Evolutionary conservation across 2,888 invertebrate species (phyloP), one percentile per base, ranked within the genome.

Genomic region (Mycalesis mineus): DNA sequence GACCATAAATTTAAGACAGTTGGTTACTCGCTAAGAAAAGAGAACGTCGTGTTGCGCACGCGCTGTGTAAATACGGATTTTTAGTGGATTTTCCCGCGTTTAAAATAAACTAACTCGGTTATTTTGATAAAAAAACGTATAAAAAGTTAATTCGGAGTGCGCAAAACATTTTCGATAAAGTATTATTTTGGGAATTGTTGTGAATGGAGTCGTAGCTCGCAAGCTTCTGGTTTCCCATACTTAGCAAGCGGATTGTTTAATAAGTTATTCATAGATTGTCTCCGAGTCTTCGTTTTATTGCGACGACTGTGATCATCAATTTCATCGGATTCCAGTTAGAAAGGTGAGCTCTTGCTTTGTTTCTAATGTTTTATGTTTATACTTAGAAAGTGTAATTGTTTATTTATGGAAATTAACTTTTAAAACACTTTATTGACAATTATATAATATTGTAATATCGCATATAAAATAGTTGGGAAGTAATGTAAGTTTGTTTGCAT

Each of bases 271-370:
- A 47, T 42, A 55, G 58, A 55, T 52, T 58, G 45, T 50, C 28
- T 40, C 48, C 29, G 37, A 45, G 59, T 58, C 57, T 48, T 60
- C 53, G 50, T 58, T 58, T 64, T 60, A 58, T 60, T 57, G 31
- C 47, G 14, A 56, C 14, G 56, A 56, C 48, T 67, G 60, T 55
- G 53, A 62, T 67, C 59, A 57, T 58, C 57, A 57, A 65, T 69
- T 68, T 63, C 65, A 70, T 71, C 72, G 75, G 74, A 79, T 72
- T 75, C 75, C 66, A 63, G 59, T 69, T 70, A 63, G 70, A 73
- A 74, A 75, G 77, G 83, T 81, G 52, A 76, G 80, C 69, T 28
- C 78, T 69, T 13, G 33, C 36, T 48, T 28, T 11, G 13, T 49
- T 28, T 37, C 22, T 39, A 39, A 49, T 49, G 37, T 47, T 1